Evolutionary conservation across 1,140 invertebrate genomes (phyloP).

Genomic region (Aphis gossypii): DNA sequence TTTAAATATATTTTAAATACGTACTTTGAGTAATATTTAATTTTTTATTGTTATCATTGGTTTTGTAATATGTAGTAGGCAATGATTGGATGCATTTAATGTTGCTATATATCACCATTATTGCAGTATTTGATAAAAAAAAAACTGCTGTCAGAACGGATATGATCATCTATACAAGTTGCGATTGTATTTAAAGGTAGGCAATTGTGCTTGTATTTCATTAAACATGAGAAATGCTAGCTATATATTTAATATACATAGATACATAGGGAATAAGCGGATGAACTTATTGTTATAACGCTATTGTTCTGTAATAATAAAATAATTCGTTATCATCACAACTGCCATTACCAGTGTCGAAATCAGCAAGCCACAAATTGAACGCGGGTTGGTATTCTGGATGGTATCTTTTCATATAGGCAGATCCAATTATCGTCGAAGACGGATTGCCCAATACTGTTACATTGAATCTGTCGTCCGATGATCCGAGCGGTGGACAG

Average conservation of each 20-base stretch:
- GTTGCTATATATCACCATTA: background rate
- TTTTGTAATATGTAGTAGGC: too few relatives aligned
- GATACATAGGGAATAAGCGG: too few relatives aligned
- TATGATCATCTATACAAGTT: background rate
- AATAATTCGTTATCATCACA: background rate
- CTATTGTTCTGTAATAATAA: background rate
- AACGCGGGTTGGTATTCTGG: background rate
- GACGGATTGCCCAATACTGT: background rate
- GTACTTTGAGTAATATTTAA: too few relatives aligned
- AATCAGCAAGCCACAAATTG: background rate
- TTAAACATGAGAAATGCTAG: too few relatives aligned
- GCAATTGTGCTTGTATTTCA: background rate
- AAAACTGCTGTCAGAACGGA: background rate
- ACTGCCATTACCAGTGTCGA: too few relatives aligned
- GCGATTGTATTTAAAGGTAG: background rate
- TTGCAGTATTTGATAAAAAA: background rate
- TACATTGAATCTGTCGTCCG: background rate
- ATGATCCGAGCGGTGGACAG: background rate
- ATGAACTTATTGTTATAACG: too few relatives aligned
- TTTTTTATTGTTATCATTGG: too few relatives aligned
- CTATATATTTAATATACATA: too few relatives aligned
- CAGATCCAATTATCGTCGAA: background rate
- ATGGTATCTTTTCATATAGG: background rate
- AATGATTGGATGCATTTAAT: background rate
- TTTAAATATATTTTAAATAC: too few relatives aligned